Evolutionary conservation across 2,888 invertebrate genomes (phyloP).

Genomic region (Nomada ruficornis): DNA sequence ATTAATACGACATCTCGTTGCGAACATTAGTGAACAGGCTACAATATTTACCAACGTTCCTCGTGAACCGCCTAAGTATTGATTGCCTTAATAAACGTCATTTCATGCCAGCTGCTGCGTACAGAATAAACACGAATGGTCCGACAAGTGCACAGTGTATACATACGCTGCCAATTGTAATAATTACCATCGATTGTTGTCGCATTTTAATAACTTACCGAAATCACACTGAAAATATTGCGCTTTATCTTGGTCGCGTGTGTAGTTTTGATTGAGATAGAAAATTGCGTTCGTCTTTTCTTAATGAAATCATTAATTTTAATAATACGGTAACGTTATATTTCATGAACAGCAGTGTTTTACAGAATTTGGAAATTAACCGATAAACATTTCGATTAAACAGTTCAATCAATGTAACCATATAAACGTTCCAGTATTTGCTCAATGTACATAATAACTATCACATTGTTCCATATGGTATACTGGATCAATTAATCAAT

Average conservation of each 20-base stretch:
- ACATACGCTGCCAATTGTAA: conserved; percentile 1
- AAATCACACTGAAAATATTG: neutral
- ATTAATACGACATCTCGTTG: conserved; percentile 1
- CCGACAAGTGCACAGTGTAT: neutral
- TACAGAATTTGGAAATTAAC: neutral
- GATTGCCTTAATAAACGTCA: conserved; percentile 5
- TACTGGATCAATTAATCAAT: too few relatives aligned
- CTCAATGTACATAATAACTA: too few relatives aligned
- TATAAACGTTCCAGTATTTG: neutral
- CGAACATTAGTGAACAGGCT: neutral
- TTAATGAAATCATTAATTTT: neutral
- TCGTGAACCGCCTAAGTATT: neutral
- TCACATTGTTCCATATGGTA: too few relatives aligned
- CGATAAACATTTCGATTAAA: neutral
- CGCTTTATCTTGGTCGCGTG: too few relatives aligned
- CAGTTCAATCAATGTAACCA: neutral
- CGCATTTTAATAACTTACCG: neutral
- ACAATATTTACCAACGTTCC: neutral
- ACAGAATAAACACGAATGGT: neutral
- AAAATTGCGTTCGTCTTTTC: neutral
- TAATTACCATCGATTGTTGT: conserved; percentile 1
- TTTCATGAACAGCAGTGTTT: neutral
- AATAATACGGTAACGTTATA: neutral
- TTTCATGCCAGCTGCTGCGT: neutral
- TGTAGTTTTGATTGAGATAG: too few relatives aligned